A percentile compares a stretch with the other conserved stretches of the same genome.
phyloP scores from a whole-genome alignment of 2,888 invertebrate genomes.

The Steinernema carpocapsae region DNA sequence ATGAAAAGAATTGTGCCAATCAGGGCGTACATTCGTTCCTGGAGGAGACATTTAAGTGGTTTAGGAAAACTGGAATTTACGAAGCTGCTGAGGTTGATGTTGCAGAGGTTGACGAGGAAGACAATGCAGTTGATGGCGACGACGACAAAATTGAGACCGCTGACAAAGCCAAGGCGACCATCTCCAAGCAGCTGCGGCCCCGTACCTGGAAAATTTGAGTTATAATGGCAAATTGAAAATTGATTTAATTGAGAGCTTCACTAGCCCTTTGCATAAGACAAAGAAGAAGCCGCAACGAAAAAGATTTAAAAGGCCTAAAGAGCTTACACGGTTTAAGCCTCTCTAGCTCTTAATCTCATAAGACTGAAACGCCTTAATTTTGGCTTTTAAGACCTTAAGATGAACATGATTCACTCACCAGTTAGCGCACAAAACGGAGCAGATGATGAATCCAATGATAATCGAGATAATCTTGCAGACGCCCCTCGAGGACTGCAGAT shows the following conservation, averaged over 20 bases:
- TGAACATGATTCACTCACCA: neutral
- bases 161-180: conserved; percentile 18
- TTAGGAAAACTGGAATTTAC: neutral
- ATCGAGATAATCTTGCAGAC: conserved; percentile 15
- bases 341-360: too few relatives aligned
- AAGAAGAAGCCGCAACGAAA: too few relatives aligned
- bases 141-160: conserved; percentile 31
- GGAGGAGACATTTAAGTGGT: neutral
- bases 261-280: too few relatives aligned
- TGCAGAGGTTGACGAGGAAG: conserved; percentile 21
- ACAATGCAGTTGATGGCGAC: conserved; percentile 26
- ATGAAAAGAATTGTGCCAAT: conserved; percentile 1
- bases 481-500: conserved; percentile 1
- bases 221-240: neutral
- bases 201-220: neutral
- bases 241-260: too few relatives aligned
- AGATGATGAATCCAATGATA: conserved; percentile 32
- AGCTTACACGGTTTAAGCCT: too few relatives aligned
- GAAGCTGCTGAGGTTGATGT: conserved; percentile 3
- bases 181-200: conserved; percentile 17
- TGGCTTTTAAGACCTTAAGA: too few relatives aligned
- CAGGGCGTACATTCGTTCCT: conserved; percentile 28
- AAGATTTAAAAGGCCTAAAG: too few relatives aligned
- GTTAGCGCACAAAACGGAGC: conserved; percentile 24
- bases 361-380: too few relatives aligned